Percentiles rank a stretch among this genome's conserved stretches.
These are phyloP conservation scores for Dromiciops gliroides DNA, from an alignment of 2,113 vertebrate genomes.

Conservation along the genomic window DNA sequence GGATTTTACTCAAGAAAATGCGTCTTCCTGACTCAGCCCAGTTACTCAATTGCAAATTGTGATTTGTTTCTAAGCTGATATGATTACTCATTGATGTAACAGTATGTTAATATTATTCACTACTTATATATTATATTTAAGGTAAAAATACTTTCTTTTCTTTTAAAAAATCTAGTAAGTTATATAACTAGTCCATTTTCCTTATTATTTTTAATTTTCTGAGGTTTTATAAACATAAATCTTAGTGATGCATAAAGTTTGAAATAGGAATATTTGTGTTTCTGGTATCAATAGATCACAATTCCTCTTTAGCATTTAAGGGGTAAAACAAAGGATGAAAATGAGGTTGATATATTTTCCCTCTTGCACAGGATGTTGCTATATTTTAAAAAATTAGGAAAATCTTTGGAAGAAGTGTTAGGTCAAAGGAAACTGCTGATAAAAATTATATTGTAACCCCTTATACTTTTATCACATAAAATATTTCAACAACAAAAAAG, in stretches of 20 bases:
- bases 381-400: slow-evolving; percentile 3
- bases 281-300: slow-evolving; percentile 49
- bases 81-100: neutral
- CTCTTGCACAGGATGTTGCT: slow-evolving; percentile 2
- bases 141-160: too few species aligned
- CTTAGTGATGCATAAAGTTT: slow-evolving; percentile 46
- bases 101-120: too few species aligned
- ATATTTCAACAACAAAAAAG: neutral
- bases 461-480: neutral
- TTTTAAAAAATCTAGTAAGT: slow-evolving; percentile 34
- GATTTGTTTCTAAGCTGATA: slow-evolving; percentile 39
- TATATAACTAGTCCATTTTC: slow-evolving; percentile 53
- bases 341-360: slow-evolving; percentile 36
- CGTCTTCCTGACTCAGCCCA: too few species aligned
- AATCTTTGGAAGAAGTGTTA: slow-evolving; percentile 21
- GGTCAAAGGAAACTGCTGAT: neutral
- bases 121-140: too few species aligned
- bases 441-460: neutral
- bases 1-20: too few species aligned
- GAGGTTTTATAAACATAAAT: slow-evolving; percentile 67
- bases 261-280: slow-evolving; percentile 64
- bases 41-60: too few species aligned
- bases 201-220: slow-evolving; percentile 61
- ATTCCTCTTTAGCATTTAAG: slow-evolving; percentile 61
- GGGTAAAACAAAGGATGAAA: slow-evolving; percentile 54